These are phyloP conservation scores for Rhinatrema bivittatum DNA, from an alignment of 2,797 vertebrate species.

Conservation along the genomic window DNA sequence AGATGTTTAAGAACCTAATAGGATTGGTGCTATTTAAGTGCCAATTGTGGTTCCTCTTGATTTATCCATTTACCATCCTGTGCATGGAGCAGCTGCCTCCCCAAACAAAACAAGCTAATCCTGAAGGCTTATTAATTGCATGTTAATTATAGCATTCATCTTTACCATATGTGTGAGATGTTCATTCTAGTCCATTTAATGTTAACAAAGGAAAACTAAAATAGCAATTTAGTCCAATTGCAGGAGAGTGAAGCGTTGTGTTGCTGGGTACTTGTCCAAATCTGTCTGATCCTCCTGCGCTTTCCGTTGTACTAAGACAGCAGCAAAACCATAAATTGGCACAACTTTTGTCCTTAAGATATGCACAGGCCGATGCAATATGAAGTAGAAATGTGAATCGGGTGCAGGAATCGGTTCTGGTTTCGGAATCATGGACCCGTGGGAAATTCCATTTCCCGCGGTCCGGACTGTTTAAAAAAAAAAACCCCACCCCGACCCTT, in stretches of 20 bases:
- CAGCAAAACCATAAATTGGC: too few relatives aligned
- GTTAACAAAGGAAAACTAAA: conserved; percentile 18
- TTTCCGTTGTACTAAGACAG: conserved; percentile 1
- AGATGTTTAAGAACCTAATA: too few relatives aligned
- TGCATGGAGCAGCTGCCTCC: conserved; percentile 44
- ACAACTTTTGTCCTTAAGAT: too few relatives aligned
- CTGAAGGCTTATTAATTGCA: conserved; percentile 43
- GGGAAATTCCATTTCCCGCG: too few relatives aligned
- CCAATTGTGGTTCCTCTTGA: conserved; percentile 16
- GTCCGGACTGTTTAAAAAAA: too few relatives aligned
- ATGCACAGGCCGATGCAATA: too few relatives aligned
- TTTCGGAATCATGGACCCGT: too few relatives aligned
- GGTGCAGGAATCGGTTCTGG: too few relatives aligned
- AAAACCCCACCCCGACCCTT: too few relatives aligned
- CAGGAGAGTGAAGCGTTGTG: not conserved
- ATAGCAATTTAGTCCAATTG: conserved; percentile 6
- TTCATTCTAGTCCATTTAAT: conserved; percentile 20
- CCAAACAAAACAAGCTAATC: conserved; percentile 43
- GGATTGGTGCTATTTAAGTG: conserved; percentile 26
- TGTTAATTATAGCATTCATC: conserved; percentile 41
- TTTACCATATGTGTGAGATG: conserved; percentile 35
- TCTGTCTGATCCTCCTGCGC: not conserved
- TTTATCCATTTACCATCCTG: conserved; percentile 45
- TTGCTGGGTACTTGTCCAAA: not conserved
- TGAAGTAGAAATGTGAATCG: too few relatives aligned